Base-by-base conservation (phyloP, 1,140 invertebrate species). In the Condylostylus longicornis region DNA sequence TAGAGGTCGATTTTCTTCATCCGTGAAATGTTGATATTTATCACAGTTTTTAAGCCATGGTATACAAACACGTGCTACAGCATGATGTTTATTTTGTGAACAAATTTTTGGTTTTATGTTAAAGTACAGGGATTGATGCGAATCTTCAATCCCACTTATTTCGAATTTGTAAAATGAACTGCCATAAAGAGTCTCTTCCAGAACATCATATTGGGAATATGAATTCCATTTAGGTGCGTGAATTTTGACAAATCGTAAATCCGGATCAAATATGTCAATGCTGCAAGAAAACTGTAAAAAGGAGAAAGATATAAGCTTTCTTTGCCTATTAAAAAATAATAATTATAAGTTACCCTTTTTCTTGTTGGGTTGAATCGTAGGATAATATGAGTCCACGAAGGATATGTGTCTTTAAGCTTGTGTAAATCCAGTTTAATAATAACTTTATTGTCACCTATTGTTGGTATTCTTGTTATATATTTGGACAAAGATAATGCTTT, bases 311-410 rank as follows among this genome's bases (percentile, higher is more conserved):
- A 36, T 23, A 13, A 37, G 33, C 33, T 18, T 40, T 34, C 13
- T 23, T 12, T 20, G 9, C 23, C 30, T 18, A 27, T 41, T 37
- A 9, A 33, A 40, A 6, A 15, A 28, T 23, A 18, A 35, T 28
- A 35, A 14, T 37, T 33, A 28, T 25, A 21, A 61, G 56, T 58
- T 62, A 77, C 73, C 46, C 64, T 66, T 48, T 71, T 67, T 28
- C 53, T 58, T 0, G 70, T 69, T 4, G 72, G 68, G 22, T 72
- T 65, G 18, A 84, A 65, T 49, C 69, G 70, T 1, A 87, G 61
- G 25, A 85, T 52, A 18, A 86, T 60, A 50, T 88, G 82, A 5
- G 79, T 77, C 61, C 73, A 71, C 17, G 65, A 54, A 2, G 68
- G 56, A 44, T 71, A 58, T 25, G 53, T 53, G 13, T 64, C 57